These are phyloP conservation scores for Drosophila suboccidentalis DNA, from an alignment of 2,888 invertebrate genomes.

Conservation along the genomic window DNA sequence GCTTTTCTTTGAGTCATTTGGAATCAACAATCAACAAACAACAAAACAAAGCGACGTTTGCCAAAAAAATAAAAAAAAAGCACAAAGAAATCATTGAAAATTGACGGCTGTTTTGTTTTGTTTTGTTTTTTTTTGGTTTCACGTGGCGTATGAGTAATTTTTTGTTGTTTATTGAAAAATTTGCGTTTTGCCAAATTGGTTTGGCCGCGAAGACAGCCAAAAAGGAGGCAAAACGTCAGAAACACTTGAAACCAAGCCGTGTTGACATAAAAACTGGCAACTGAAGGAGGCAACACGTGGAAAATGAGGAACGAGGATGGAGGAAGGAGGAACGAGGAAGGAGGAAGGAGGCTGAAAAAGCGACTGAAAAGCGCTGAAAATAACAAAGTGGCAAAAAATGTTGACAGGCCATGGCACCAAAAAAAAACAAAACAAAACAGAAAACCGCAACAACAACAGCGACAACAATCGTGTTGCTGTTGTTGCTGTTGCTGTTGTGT, in stretches of 20 bases:
- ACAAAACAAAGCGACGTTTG: constrained; percentile 30
- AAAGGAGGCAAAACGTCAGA: constrained; percentile 33
- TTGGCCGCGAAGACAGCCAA: constrained; percentile 31
- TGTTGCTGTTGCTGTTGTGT: constrained; percentile 44
- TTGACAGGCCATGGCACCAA: constrained; percentile 60
- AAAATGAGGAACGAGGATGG: constrained; percentile 20
- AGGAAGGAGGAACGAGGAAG: not conserved
- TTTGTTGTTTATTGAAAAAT: constrained; percentile 55
- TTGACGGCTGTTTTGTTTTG: constrained; percentile 23
- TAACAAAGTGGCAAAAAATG: constrained; percentile 69
- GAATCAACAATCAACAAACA: constrained; percentile 10
- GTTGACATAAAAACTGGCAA: constrained; percentile 34
- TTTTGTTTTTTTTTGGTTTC: constrained; percentile 38
- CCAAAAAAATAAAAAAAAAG: constrained; percentile 11
- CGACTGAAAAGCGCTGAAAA: constrained; percentile 60
- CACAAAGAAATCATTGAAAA: constrained; percentile 40
- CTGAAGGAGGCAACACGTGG: constrained; percentile 53
- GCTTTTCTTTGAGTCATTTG: constrained; percentile 36
- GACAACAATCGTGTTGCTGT: constrained; percentile 51
- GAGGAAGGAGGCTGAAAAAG: constrained; percentile 6
- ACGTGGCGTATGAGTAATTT: constrained; percentile 73
- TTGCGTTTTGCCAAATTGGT: constrained; percentile 48
- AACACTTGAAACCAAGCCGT: constrained; percentile 50
- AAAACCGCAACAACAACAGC: constrained; percentile 12
- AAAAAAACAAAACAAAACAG: constrained; percentile 9